phyloP scores from a whole-genome alignment of 1,140 invertebrate species.

The Pteromalus puparum region DNA sequence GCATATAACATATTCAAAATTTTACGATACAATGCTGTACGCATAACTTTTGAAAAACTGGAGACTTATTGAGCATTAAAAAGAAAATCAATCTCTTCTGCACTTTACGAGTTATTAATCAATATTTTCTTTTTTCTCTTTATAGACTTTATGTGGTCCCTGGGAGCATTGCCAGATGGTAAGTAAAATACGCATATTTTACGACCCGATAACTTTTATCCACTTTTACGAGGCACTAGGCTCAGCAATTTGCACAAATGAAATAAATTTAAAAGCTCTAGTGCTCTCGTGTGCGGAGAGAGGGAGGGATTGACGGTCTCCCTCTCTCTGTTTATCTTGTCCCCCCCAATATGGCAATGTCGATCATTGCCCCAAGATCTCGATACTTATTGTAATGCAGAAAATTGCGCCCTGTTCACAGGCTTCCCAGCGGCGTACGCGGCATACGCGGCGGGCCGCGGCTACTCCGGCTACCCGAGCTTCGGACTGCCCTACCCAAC shows the following conservation, averaged over 20 bases:
- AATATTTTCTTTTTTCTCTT: constrained; percentile 59
- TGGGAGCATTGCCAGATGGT: constrained; percentile 97
- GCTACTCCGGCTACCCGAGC: constrained; percentile 96
- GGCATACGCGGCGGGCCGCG: constrained; percentile 93
- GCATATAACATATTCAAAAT: constrained; percentile 6
- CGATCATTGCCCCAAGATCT: constrained; percentile 11
- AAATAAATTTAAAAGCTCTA: not conserved
- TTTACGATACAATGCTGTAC: constrained; percentile 7
- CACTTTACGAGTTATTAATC: constrained; percentile 39
- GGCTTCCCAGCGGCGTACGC: constrained; percentile 95
- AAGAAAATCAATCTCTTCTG: not conserved
- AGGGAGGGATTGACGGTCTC: not conserved
- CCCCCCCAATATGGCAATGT: constrained; percentile 3
- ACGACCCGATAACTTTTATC: not conserved
- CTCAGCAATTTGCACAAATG: not conserved
- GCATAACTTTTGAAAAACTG: constrained; percentile 8
- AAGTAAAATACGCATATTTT: constrained; percentile 74
- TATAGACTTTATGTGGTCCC: constrained; percentile 98
- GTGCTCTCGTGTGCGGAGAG: not conserved
- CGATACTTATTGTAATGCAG: constrained; percentile 47
- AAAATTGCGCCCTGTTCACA: constrained; percentile 71
- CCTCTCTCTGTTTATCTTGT: too few species aligned
- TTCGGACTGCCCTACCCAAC: constrained; percentile 96
- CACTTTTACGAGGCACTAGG: constrained; percentile 4
- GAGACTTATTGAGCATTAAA: constrained; percentile 37